Percentiles rank a stretch among this genome's conserved stretches.
These are phyloP conservation scores for Intellagama lesueurii DNA, from an alignment of 2,797 vertebrate species.

Conservation along the genomic window DNA sequence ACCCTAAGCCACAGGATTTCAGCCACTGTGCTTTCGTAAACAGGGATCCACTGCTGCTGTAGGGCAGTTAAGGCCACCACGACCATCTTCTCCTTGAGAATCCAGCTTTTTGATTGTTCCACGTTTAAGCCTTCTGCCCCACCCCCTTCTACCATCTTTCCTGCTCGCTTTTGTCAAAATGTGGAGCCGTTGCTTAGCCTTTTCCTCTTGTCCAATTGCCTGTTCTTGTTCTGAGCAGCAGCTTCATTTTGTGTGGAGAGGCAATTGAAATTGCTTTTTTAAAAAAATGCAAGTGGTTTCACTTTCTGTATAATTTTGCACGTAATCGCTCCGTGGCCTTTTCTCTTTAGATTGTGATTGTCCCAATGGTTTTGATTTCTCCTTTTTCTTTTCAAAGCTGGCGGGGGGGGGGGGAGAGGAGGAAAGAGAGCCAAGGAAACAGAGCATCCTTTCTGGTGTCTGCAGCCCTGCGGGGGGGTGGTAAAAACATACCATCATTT, in stretches of 20 bases:
- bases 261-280: background rate
- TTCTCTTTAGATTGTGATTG: background rate
- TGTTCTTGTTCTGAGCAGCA: background rate
- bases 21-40: too few relatives aligned
- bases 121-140: too few relatives aligned
- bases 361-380: slow-evolving; percentile 2
- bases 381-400: background rate
- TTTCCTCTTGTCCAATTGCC: background rate
- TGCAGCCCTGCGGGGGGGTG: background rate
- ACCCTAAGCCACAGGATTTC: too few relatives aligned
- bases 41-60: too few relatives aligned
- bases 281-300: background rate
- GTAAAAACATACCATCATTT: background rate
- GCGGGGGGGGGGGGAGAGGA: too few relatives aligned
- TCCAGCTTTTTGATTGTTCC: background rate
- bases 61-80: too few relatives aligned
- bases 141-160: background rate
- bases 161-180: background rate
- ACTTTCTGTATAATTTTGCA: slow-evolving; percentile 12
- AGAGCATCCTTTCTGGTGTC: background rate
- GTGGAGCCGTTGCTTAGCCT: background rate
- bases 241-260: background rate
- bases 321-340: background rate
- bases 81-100: background rate
- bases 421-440: background rate